These are phyloP conservation scores for Cydia fagiglandana DNA, from an alignment of 1,140 invertebrate genomes.

Conservation along the genomic window DNA sequence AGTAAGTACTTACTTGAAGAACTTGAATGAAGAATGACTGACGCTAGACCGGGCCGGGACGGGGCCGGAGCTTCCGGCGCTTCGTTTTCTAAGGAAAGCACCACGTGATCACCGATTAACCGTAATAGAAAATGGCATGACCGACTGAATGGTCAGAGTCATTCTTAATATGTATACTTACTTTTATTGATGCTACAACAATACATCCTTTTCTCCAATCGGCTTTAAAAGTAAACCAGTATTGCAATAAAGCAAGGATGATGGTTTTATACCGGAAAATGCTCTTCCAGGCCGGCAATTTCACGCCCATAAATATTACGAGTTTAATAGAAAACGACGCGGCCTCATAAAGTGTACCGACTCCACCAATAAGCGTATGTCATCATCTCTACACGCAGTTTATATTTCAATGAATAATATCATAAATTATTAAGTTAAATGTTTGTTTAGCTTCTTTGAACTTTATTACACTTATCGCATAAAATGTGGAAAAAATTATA, in stretches of 20 bases:
- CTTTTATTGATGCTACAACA: too few relatives aligned
- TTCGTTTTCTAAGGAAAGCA: too few relatives aligned
- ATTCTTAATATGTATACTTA: too few relatives aligned
- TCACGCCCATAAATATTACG: conserved; percentile 5
- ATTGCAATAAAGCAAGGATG: neutral
- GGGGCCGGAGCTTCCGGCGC: too few relatives aligned
- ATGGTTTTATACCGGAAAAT: conserved; percentile 7
- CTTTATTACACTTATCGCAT: neutral
- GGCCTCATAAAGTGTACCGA: neutral
- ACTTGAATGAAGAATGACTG: too few relatives aligned
- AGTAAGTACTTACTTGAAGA: too few relatives aligned
- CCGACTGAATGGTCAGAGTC: too few relatives aligned
- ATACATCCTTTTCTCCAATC: too few relatives aligned
- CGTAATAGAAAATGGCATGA: too few relatives aligned
- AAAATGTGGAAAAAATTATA: neutral
- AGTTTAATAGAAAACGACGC: conserved; percentile 13
- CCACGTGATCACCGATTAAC: too few relatives aligned
- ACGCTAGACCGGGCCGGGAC: too few relatives aligned
- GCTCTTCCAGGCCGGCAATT: neutral
- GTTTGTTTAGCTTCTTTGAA: conserved; percentile 6
- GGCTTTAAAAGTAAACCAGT: neutral
- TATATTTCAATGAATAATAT: conserved; percentile 26
- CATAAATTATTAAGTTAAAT: conserved; percentile 19
- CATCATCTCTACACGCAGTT: conserved; percentile 7
- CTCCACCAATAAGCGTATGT: conserved; percentile 17